These are phyloP conservation scores for Agrochola lota DNA, from an alignment of 2,888 invertebrate species.

Conservation along the genomic window DNA sequence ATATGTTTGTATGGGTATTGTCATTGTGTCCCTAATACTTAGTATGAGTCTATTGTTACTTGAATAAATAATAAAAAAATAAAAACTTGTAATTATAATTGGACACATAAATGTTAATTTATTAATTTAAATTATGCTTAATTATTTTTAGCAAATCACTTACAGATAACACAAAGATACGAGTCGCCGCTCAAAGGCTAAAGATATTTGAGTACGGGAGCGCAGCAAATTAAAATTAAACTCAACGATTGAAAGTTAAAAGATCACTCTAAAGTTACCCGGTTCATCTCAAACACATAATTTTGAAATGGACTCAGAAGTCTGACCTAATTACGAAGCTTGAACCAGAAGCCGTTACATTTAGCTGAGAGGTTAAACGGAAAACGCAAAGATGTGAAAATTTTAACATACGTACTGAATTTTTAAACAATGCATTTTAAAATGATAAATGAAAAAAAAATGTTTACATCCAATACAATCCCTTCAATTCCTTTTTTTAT, in stretches of 20 bases:
- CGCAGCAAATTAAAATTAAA: constrained; percentile 42
- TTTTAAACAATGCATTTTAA: background rate
- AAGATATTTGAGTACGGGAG: constrained; percentile 8
- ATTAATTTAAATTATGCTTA: background rate
- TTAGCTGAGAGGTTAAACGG: constrained; percentile 7
- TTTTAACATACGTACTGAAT: background rate
- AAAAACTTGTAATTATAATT: background rate
- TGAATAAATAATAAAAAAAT: too few relatives aligned
- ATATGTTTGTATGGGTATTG: too few relatives aligned
- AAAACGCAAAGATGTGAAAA: background rate
- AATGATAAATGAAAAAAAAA: too few relatives aligned
- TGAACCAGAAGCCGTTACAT: constrained; percentile 19
- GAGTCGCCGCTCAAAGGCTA: background rate
- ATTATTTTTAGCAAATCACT: background rate
- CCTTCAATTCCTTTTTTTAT: too few relatives aligned
- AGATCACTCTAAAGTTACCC: constrained; percentile 47
- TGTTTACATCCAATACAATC: too few relatives aligned
- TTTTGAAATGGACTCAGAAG: constrained; percentile 35
- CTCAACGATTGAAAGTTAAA: constrained; percentile 52
- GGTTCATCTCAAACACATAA: constrained; percentile 44
- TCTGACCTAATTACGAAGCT: constrained; percentile 47
- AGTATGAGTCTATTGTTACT: too few relatives aligned
- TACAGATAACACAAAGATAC: background rate
- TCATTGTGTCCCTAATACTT: too few relatives aligned
- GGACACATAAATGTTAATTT: background rate